Evolutionary conservation across 2,888 invertebrate genomes (phyloP).

Genomic region (Eurois occulta): DNA sequence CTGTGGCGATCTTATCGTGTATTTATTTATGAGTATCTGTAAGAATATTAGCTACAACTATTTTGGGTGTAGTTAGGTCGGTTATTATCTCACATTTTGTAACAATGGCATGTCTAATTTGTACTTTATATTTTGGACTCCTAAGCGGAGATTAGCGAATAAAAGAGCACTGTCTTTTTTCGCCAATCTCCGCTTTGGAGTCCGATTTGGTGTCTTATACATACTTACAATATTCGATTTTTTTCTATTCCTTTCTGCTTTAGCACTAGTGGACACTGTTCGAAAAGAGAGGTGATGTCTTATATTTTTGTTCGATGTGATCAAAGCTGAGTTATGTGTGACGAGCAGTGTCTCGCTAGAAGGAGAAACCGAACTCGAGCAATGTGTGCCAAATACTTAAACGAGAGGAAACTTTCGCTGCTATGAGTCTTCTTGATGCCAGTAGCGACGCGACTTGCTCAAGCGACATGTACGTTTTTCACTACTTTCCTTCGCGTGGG

Average conservation of each 20-base stretch:
- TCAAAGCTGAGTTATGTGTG: too few relatives aligned
- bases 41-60: neutral
- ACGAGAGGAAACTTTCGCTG: neutral
- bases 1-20: conserved; percentile 8
- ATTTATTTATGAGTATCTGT: conserved; percentile 1
- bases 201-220: too few relatives aligned
- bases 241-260: neutral
- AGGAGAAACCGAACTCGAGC: too few relatives aligned
- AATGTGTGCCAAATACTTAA: neutral
- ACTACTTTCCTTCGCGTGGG: neutral
- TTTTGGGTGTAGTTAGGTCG: neutral
- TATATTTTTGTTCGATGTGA: neutral
- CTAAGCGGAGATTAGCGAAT: neutral
- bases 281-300: neutral
- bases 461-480: neutral
- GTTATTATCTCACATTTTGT: neutral
- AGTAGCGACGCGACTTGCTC: neutral
- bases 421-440: neutral
- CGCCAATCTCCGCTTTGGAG: too few relatives aligned
- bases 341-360: too few relatives aligned
- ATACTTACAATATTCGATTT: neutral
- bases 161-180: neutral
- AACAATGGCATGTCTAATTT: neutral
- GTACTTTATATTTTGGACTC: too few relatives aligned
- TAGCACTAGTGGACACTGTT: neutral